phyloP scores from a whole-genome alignment of 1,140 invertebrate genomes.

The Aricia agestis region DNA sequence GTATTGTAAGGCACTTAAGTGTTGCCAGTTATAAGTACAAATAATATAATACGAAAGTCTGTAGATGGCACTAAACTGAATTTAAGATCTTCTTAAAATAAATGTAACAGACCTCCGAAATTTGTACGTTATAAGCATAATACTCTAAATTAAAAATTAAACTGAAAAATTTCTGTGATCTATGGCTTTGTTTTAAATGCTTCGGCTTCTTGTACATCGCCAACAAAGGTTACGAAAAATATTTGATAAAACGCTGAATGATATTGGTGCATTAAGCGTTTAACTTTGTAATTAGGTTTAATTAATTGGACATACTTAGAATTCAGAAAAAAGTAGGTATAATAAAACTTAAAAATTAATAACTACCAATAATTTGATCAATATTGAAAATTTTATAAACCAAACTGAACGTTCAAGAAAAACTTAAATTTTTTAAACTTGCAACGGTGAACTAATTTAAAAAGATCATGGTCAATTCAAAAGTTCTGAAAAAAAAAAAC shows the following conservation, averaged over 20 bases:
- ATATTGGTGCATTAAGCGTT: too few species aligned
- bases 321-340: too few species aligned
- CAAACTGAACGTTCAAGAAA: too few species aligned
- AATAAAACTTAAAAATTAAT: too few species aligned
- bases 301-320: too few species aligned
- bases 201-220: neutral
- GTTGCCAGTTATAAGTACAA: slow-evolving; percentile 69
- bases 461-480: too few species aligned
- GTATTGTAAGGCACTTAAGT: slow-evolving; percentile 67
- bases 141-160: slow-evolving; percentile 41
- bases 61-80: slow-evolving; percentile 67
- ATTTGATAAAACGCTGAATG: neutral
- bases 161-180: slow-evolving; percentile 14
- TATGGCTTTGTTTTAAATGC: slow-evolving; percentile 26
- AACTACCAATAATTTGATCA: too few species aligned
- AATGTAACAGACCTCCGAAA: slow-evolving; percentile 55
- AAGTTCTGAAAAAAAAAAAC: too few species aligned
- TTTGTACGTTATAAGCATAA: slow-evolving; percentile 60
- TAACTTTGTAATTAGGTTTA: too few species aligned
- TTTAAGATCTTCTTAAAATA: slow-evolving; percentile 48
- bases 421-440: too few species aligned
- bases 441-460: too few species aligned
- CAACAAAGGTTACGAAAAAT: neutral
- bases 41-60: slow-evolving; percentile 58
- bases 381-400: too few species aligned